phyloP scores from a whole-genome alignment of 2,888 invertebrate species.

The Ectemnius continuus region DNA sequence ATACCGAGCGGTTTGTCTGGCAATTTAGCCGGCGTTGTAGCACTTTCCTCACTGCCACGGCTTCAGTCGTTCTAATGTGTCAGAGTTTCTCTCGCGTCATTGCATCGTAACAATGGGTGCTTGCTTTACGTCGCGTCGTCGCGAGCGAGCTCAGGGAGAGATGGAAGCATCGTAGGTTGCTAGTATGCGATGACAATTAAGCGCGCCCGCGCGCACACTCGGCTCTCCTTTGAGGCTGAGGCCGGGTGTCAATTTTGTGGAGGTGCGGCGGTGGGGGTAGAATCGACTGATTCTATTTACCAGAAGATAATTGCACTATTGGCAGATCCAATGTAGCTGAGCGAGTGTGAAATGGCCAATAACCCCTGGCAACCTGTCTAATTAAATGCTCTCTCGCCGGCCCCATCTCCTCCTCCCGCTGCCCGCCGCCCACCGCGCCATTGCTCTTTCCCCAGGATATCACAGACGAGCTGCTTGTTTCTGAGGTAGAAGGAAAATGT shows the following conservation, averaged over 20 bases:
- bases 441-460: not conserved
- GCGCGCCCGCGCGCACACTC: constrained; percentile 31
- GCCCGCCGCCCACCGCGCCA: too few relatives aligned
- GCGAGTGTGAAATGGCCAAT: constrained; percentile 41
- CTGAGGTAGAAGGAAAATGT: constrained; percentile 9
- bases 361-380: constrained; percentile 38
- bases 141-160: not conserved
- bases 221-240: constrained; percentile 49
- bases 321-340: constrained; percentile 30
- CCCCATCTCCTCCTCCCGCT: not conserved
- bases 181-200: constrained; percentile 55
- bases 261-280: not conserved
- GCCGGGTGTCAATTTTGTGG: constrained; percentile 53
- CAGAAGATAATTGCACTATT: constrained; percentile 43
- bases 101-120: constrained; percentile 40
- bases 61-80: constrained; percentile 9
- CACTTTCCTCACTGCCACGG: constrained; percentile 1
- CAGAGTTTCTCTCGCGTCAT: constrained; percentile 43
- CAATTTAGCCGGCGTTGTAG: not conserved
- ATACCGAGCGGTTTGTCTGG: not conserved
- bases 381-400: constrained; percentile 38
- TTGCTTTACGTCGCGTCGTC: constrained; percentile 44
- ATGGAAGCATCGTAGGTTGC: not conserved
- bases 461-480: constrained; percentile 10
- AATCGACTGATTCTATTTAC: constrained; percentile 61